These are phyloP conservation scores for Climacteris rufus DNA, from an alignment of 2,113 vertebrate genomes.

Conservation along the genomic window DNA sequence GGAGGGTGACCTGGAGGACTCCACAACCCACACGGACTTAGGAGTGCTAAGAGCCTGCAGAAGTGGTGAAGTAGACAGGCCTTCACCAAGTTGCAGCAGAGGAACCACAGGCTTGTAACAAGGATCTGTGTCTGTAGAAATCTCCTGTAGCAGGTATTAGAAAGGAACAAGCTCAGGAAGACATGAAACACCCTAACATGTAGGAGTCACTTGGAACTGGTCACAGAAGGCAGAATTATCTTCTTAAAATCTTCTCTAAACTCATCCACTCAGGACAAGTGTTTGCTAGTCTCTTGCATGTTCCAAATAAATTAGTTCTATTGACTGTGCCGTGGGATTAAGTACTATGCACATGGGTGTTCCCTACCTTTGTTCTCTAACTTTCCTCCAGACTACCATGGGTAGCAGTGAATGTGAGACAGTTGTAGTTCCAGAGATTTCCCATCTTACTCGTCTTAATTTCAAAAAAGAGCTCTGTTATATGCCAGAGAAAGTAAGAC, in stretches of 20 bases:
- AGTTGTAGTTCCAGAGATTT: background rate
- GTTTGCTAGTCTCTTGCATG: background rate
- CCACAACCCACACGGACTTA: background rate
- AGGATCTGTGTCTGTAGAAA: background rate
- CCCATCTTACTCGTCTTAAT: background rate
- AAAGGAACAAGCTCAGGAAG: background rate
- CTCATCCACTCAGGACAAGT: background rate
- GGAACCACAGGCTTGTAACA: rapidly evolving
- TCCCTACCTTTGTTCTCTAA: too few relatives aligned
- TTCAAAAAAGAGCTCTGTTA: background rate
- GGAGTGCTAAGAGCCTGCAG: background rate
- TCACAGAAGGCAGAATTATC: background rate
- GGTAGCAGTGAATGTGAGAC: background rate
- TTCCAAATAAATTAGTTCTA: background rate
- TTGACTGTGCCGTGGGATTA: background rate
- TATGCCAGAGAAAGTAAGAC: background rate
- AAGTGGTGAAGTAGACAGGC: background rate
- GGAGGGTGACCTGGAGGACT: background rate
- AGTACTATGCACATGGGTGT: rapidly evolving
- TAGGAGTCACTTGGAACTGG: background rate
- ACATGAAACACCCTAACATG: background rate
- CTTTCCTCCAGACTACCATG: background rate
- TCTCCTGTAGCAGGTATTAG: background rate
- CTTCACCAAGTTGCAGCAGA: background rate
- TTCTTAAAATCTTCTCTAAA: background rate